Evolutionary conservation across 2,888 invertebrate genomes (phyloP).

Genomic region (Apodemia zela): DNA sequence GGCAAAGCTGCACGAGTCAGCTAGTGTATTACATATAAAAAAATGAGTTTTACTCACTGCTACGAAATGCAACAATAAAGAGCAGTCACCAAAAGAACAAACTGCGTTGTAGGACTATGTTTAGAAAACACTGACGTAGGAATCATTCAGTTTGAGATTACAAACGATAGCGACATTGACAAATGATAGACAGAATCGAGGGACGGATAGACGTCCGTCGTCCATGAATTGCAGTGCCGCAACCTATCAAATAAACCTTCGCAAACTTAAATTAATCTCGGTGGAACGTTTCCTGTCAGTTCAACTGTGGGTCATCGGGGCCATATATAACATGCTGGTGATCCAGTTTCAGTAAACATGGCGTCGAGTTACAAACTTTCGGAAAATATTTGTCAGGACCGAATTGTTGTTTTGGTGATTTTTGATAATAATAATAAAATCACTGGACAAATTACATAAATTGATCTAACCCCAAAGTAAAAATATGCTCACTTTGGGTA

Average conservation of each 20-base stretch:
- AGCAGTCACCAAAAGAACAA: neutral
- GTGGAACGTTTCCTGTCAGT: conserved; percentile 6
- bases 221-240: conserved; percentile 10
- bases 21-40: neutral
- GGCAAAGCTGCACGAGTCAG: too few relatives aligned
- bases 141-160: conserved; percentile 12
- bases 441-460: too few relatives aligned
- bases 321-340: neutral
- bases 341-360: neutral
- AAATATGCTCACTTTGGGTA: too few relatives aligned
- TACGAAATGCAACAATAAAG: neutral
- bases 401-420: neutral
- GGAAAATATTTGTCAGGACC: neutral
- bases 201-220: neutral
- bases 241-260: conserved; percentile 15
- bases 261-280: conserved; percentile 11
- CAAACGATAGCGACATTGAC: conserved; percentile 11
- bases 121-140: conserved; percentile 2
- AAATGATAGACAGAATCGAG: conserved; percentile 13
- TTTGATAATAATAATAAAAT: too few relatives aligned
- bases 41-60: neutral
- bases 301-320: neutral
- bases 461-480: neutral
- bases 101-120: neutral
- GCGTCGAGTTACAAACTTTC: neutral